Conservation (phyloP, 2,797 vertebrate species). For the Squalus acanthias region DNA sequence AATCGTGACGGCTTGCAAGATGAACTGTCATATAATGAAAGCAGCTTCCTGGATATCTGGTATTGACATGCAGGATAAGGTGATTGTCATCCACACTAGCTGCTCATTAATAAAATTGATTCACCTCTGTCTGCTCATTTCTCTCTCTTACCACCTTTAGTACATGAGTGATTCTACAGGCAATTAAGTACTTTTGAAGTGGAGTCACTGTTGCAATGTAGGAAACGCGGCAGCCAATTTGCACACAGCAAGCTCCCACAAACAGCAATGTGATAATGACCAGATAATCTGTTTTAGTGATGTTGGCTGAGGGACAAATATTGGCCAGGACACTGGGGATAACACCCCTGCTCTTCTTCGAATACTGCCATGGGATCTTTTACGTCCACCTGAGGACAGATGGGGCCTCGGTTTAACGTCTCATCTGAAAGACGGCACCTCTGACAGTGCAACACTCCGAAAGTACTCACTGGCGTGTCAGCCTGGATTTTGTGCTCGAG, state of each 20-base stretch:
- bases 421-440: background rate
- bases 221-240: background rate
- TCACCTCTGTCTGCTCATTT: too few species aligned
- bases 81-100: too few species aligned
- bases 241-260: background rate
- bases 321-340: background rate
- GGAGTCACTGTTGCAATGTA: background rate
- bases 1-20: background rate
- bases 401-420: background rate
- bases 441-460: background rate
- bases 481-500: background rate
- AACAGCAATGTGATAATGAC: background rate
- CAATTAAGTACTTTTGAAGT: background rate
- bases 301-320: background rate
- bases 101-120: too few species aligned
- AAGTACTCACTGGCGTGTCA: background rate
- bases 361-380: background rate
- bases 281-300: background rate
- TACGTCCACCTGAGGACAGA: background rate
- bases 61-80: too few species aligned
- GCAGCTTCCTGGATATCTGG: too few species aligned
- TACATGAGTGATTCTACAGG: background rate
- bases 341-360: background rate
- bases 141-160: background rate
- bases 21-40: background rate